Evolutionary conservation across 1,140 invertebrate species (phyloP).

Genomic region (Nephila pilipes): DNA sequence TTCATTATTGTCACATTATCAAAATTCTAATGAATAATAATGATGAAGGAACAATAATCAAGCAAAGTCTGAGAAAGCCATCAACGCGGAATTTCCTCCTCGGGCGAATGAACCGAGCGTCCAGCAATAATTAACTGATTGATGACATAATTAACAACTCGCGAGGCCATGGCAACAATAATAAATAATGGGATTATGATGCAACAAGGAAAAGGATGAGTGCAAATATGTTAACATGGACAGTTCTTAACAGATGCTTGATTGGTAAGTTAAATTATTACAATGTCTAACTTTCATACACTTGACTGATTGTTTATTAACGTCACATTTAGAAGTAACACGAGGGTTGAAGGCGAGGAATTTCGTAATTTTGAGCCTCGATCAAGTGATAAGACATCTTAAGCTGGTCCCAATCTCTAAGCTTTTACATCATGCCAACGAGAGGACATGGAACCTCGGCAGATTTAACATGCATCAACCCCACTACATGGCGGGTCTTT

Average conservation of each 20-base stretch:
- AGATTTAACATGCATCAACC: too few relatives aligned
- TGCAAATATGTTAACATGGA: not conserved
- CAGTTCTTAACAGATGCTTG: not conserved
- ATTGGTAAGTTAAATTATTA: too few relatives aligned
- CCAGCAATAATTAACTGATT: slow-evolving; percentile 67
- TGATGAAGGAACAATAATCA: slow-evolving; percentile 4
- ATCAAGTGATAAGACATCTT: too few relatives aligned
- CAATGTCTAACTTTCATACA: too few relatives aligned
- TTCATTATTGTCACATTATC: not conserved
- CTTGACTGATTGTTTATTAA: too few relatives aligned
- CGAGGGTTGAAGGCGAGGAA: too few relatives aligned
- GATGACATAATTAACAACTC: slow-evolving; percentile 70
- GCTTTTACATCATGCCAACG: too few relatives aligned
- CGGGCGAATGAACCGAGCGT: slow-evolving; percentile 20
- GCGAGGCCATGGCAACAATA: not conserved
- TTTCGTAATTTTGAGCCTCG: too few relatives aligned
- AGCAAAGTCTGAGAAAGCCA: not conserved
- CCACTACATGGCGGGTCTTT: too few relatives aligned
- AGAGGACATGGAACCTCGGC: too few relatives aligned
- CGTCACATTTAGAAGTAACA: too few relatives aligned
- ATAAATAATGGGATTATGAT: slow-evolving; percentile 63
- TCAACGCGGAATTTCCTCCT: not conserved
- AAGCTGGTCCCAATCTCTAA: too few relatives aligned
- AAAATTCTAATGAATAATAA: not conserved
- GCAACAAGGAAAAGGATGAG: not conserved